Evolutionary conservation across 1,140 invertebrate species (phyloP).

Genomic region (Eufriesea mexicana): DNA sequence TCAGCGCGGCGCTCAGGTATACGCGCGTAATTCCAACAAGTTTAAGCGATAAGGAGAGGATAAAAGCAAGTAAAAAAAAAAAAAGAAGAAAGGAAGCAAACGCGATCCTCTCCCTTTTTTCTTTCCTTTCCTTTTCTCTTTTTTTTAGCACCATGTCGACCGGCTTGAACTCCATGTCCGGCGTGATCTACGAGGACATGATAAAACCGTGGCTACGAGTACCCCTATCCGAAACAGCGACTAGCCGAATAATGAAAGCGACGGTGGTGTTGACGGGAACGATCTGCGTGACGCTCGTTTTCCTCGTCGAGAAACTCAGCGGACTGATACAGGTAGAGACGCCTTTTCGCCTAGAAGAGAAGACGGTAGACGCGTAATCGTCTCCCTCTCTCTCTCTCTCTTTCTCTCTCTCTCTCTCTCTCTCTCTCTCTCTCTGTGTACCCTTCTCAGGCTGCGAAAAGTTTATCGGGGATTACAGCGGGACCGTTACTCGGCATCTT

Average conservation of each 20-base stretch:
- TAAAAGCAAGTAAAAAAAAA: neutral
- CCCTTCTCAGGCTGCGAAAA: conserved; percentile 83
- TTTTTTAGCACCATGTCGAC: conserved; percentile 90
- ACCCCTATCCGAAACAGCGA: conserved; percentile 84
- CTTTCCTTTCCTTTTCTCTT: conserved; percentile 53
- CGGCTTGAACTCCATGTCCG: conserved; percentile 90
- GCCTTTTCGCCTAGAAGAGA: too few species aligned
- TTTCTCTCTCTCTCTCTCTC: too few species aligned
- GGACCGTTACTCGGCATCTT: conserved; percentile 91
- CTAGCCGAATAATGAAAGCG: conserved; percentile 87
- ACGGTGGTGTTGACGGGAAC: conserved; percentile 86
- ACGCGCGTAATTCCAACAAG: neutral
- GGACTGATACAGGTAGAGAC: conserved; percentile 85
- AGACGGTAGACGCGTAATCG: too few species aligned
- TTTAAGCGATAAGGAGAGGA: neutral
- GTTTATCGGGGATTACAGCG: conserved; percentile 86
- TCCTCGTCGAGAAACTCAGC: conserved; percentile 87
- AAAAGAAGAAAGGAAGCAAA: neutral
- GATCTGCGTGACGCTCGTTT: conserved; percentile 86
- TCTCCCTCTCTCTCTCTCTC: too few species aligned
- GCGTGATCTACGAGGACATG: conserved; percentile 91
- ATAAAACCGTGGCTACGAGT: conserved; percentile 86
- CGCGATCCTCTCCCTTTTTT: neutral
- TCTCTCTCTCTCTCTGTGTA: neutral
- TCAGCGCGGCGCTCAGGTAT: conserved; percentile 88